These are phyloP conservation scores for Sycophila sp. DNA, from an alignment of 1,140 invertebrate genomes.

Conservation along the genomic window DNA sequence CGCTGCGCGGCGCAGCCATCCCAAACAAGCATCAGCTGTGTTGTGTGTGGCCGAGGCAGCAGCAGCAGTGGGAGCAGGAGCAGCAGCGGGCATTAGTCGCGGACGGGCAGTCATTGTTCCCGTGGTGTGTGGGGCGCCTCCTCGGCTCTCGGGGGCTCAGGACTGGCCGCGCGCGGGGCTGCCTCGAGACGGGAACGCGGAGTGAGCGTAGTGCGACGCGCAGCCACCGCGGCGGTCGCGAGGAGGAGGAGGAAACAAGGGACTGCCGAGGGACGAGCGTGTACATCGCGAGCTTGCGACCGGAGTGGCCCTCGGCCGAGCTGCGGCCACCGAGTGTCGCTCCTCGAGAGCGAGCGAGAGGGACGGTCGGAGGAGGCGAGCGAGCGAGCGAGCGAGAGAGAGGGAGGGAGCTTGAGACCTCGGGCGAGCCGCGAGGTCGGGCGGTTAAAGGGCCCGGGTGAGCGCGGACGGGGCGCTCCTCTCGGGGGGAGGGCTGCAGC, in stretches of 20 bases:
- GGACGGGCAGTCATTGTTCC: slow-evolving; percentile 42
- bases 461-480: no score
- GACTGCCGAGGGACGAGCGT: not conserved
- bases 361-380: not conserved
- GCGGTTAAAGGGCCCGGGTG: no score
- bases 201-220: not conserved
- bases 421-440: no score
- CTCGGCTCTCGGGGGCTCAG: no score
- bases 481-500: no score
- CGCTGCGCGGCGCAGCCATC: slow-evolving; percentile 28
- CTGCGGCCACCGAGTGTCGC: no score
- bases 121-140: slow-evolving; percentile 29
- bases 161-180: no score
- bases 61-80: not conserved
- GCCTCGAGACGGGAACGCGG: no score
- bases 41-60: slow-evolving; percentile 46
- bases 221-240: slow-evolving; percentile 4
- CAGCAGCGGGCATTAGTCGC: not conserved
- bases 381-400: not conserved
- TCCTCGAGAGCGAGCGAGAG: not conserved
- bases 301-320: no score
- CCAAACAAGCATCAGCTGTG: slow-evolving; percentile 67
- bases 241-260: slow-evolving; percentile 12
- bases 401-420: not conserved
- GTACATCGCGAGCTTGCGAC: slow-evolving; percentile 8